Evolutionary conservation across 1,140 invertebrate genomes (phyloP), one percentile per base, ranked within the genome.

Genomic region (Drosophila malerkotliana): DNA sequence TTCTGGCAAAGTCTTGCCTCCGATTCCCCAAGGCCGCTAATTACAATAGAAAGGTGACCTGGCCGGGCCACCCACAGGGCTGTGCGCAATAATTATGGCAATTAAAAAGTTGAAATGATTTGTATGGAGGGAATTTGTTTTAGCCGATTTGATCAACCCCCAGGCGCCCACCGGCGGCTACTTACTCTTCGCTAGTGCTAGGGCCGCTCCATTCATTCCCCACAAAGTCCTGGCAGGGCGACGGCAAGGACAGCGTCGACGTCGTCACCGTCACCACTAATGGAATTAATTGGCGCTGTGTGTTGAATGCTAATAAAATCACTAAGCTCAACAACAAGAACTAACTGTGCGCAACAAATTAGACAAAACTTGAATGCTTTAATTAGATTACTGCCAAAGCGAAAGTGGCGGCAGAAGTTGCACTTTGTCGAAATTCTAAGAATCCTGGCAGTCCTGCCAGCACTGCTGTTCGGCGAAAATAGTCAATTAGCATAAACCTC

Each of bases 261-360:
- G 7, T 44, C 41, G 41, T 47, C 56, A 72, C 61, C 61, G 67
- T 62, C 62, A 66, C 69, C 66, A 68, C 66, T 77, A 85, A 80
- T 80, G 81, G 77, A 85, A 85, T 85, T 84, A 84, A 85, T 84
- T 84, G 81, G 66, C 48, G 66, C 66, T 85, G 58, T 75, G 76
- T 71, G 66, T 76, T 72, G 66, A 83, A 79, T 84, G 76, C 80
- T 84, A 84, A 84, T 83, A 84, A 84, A 84, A 77, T 80, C 72
- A 61, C 58, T 64, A 79, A 72, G 66, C 66, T 37, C 56, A 59
- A 62, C 69, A 79, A 56, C 61, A 64, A 37, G 53, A 59, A 59
- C 49, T 54, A 66, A 71, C 72, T 67, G 68, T 72, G 78, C 72
- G 60, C 45, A 78, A 74, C 66, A 80, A 84, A 83, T 76, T 80